These are phyloP conservation scores for Cephus pulcher DNA, from an alignment of 2,888 invertebrate species.

Conservation along the genomic window DNA sequence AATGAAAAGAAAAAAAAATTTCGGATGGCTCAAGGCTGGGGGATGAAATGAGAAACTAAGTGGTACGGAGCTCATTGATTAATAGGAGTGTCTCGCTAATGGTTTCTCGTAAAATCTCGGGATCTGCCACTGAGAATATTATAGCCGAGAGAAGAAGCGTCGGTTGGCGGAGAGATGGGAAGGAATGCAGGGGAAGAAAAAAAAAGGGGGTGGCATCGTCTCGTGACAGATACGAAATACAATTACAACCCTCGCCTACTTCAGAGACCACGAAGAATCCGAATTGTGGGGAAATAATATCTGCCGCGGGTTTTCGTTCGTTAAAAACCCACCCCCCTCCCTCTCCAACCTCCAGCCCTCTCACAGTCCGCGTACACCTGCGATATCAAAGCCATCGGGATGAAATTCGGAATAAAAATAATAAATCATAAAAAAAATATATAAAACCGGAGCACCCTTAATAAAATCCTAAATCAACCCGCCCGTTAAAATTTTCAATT, in stretches of 20 bases:
- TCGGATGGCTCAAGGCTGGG: no score
- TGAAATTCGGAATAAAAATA: not conserved
- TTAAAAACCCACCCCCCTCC: no score
- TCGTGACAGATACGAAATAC: no score
- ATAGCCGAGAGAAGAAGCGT: constrained; percentile 4
- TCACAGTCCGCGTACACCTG: no score
- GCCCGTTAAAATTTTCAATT: not conserved
- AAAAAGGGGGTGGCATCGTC: no score
- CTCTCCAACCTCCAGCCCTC: no score
- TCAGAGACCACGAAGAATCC: no score
- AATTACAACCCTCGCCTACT: no score
- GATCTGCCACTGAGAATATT: constrained; percentile 17
- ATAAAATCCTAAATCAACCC: not conserved
- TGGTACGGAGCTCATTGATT: constrained; percentile 28
- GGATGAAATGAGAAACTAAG: constrained; percentile 20
- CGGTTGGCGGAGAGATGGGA: constrained; percentile 19
- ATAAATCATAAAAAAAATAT: not conserved
- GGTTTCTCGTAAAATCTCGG: constrained; percentile 23
- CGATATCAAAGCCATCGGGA: no score
- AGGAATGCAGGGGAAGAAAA: constrained; percentile 4
- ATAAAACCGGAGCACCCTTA: not conserved
- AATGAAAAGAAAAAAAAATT: not conserved
- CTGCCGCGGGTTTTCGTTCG: no score
- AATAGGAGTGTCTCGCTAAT: constrained; percentile 43
- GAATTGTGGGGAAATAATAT: no score